Base-by-base conservation (phyloP, 1,140 invertebrate species). In the Hylaeus volcanicus region DNA sequence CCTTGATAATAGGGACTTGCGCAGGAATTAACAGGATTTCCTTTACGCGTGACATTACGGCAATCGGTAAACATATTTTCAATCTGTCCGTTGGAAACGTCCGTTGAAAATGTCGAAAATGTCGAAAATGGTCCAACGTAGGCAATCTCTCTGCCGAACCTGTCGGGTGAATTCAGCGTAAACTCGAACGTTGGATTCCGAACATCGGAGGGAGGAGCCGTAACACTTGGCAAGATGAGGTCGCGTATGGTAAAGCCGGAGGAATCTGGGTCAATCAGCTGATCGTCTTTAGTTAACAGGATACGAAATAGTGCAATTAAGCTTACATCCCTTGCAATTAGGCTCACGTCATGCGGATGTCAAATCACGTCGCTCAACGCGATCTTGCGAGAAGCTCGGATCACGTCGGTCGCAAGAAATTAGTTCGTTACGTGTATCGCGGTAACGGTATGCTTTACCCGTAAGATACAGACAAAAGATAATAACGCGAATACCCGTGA, bases 241-340 rank as follows among this genome's bases (percentile, higher is more conserved):
- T 12, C 41, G 60, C 37, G 41, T 41, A 74, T 66, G 53, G 63
- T 53, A 74, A 74, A 11, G n/a, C 37, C 41, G 6, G n/a, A 3
- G 1, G 74, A 63, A 81, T 77, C 66, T 81, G 60, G 79, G 79
- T 81, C 79, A 70, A 81, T 81, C 79, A 39, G 74, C 71, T 64
- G 74, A 77, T 81, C 79, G 74, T 77, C 79, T 81, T 81, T 79
- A 79, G 77, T 79, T 79, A 79, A 79, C 61, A 69, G 71, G 71
- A 74, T 74, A 74, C 77, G 70, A 79, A 79, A 74, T 73, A 79
- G 60, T 48, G 69, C 77, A 79, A 79, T 79, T 79, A 79, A 70
- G 77, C 77, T 79, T 63, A 74, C 77, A 60, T 79, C 51, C 70
- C 70, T 64, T 73, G 77, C 61, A 79, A 79, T 79, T 63, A 74